Evolutionary conservation across 2,888 invertebrate genomes (phyloP).

Genomic region (Drosophila eohydei): DNA sequence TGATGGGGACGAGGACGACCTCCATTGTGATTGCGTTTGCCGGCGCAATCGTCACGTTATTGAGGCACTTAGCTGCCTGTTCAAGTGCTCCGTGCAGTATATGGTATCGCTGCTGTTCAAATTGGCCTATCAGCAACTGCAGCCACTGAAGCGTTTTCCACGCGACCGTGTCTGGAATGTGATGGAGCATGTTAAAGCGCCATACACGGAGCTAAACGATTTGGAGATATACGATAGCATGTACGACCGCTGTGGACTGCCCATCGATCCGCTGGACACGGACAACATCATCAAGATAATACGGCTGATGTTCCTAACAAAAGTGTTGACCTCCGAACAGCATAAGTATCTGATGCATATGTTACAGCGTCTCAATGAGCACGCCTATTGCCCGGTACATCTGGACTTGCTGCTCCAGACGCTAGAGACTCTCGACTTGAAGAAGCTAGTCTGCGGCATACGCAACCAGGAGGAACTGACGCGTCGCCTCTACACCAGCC

Average conservation of each 20-base stretch:
- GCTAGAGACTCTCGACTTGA: conserved; percentile 26
- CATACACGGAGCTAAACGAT: conserved; percentile 62
- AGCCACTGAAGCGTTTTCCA: conserved; percentile 26
- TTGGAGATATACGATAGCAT: conserved; percentile 69
- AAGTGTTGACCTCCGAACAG: conserved; percentile 49
- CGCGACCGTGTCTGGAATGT: conserved; percentile 60
- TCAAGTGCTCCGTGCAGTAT: conserved; percentile 31
- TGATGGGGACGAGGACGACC: background rate
- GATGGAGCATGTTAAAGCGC: conserved; percentile 55
- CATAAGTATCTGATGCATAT: conserved; percentile 30
- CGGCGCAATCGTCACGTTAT: conserved; percentile 50
- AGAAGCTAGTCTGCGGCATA: conserved; percentile 51
- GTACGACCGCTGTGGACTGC: conserved; percentile 65
- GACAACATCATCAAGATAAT: conserved; percentile 51
- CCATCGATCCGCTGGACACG: conserved; percentile 56
- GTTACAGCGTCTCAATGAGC: conserved; percentile 47
- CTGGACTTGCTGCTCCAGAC: conserved; percentile 38
- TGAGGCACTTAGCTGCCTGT: conserved; percentile 60
- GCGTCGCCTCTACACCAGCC: conserved; percentile 23
- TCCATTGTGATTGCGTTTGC: conserved; percentile 23
- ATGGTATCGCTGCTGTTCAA: conserved; percentile 52
- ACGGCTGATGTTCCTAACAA: conserved; percentile 51
- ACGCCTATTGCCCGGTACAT: conserved; percentile 36
- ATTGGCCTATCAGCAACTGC: conserved; percentile 34
- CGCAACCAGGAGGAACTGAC: conserved; percentile 31